Base-by-base conservation (phyloP, 1,140 invertebrate species). In the Lasaia peninsularis region DNA sequence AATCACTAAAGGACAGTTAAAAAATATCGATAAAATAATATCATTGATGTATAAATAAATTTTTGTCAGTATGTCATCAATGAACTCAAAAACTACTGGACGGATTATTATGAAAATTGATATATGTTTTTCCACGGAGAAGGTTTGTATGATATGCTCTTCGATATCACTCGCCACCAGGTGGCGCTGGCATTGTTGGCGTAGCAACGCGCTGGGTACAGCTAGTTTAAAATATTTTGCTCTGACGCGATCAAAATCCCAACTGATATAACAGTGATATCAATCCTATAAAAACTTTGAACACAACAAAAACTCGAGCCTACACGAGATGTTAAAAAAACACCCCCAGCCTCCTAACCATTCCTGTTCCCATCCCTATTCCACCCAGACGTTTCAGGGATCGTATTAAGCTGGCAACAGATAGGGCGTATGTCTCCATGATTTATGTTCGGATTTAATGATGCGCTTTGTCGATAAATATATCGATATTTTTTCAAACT, bases 321-420 rank as follows among this genome's bases (percentile, higher is more conserved):
- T 48, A 48, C 18, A n/a, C 40, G 40, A 21, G 49, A 55, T 62
- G 62, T 65, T 64, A 74, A 75, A 75, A 76, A 72, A 69, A 65
- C 62, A 63, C 56, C 63, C 65, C 57, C 28, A 51, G 20, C 16
- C 18, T 35, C 52, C 52, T 53, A 35, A 35, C 11, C 44, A 21
- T 48, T 62, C 63, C 57, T 55, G 40, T n/a, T 50, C 64, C 57
- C 56, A 34, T 49, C 60, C 55, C 51, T 56, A 52, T 35, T 37
- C 60, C 66, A 60, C 64, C 57, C 56, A 71, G 62, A 61, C 69
- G 65, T 68, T 73, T 74, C 71, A 66, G 64, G 72, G 80, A 78
- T 83, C 80, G 80, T 84, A 86, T 86, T 86, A 86, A 86, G 76
- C 83, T 72, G 75, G 77, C 78, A 82, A 86, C 80, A 86, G 83